Percentiles rank a stretch among this genome's conserved stretches.
Evolutionary conservation across 2,888 invertebrate genomes (phyloP).

Genomic region (Hyles lineata): DNA sequence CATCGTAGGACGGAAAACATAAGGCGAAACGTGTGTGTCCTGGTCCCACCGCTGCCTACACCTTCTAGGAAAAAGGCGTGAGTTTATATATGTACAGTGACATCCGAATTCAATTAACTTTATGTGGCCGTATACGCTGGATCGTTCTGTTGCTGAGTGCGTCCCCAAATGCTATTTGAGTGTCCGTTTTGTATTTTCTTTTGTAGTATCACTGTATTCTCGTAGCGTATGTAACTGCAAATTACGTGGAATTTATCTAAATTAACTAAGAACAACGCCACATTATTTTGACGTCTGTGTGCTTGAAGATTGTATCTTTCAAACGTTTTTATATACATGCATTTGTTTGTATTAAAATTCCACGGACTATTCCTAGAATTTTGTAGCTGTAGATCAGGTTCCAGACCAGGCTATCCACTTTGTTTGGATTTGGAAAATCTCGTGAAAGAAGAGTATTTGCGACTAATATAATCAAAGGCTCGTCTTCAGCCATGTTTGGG

Average conservation of each 20-base stretch:
- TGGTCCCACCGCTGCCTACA: too few species aligned
- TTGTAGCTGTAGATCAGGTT: too few species aligned
- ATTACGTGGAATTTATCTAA: constrained; percentile 11
- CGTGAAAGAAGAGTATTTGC: too few species aligned
- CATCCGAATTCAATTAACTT: constrained; percentile 28
- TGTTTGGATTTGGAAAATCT: too few species aligned
- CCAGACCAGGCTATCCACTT: too few species aligned
- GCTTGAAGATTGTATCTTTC: not conserved
- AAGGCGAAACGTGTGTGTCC: too few species aligned
- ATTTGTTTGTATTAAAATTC: not conserved
- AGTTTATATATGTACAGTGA: constrained; percentile 9
- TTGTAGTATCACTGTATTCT: not conserved
- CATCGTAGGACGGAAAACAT: too few species aligned
- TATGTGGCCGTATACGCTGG: constrained; percentile 13
- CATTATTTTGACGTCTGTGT: not conserved
- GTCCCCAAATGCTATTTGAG: not conserved
- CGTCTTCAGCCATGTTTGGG: too few species aligned
- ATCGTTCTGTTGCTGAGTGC: constrained; percentile 7
- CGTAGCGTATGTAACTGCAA: constrained; percentile 16
- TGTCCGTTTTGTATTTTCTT: not conserved
- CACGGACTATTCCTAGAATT: too few species aligned
- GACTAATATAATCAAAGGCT: too few species aligned
- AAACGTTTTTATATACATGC: not conserved
- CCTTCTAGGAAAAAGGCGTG: too few species aligned
- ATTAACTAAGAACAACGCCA: not conserved